Percentiles rank a stretch among this genome's conserved stretches.
Conservation (phyloP, 1,140 invertebrate species). For the Pseudomyrmex sp. region DNA sequence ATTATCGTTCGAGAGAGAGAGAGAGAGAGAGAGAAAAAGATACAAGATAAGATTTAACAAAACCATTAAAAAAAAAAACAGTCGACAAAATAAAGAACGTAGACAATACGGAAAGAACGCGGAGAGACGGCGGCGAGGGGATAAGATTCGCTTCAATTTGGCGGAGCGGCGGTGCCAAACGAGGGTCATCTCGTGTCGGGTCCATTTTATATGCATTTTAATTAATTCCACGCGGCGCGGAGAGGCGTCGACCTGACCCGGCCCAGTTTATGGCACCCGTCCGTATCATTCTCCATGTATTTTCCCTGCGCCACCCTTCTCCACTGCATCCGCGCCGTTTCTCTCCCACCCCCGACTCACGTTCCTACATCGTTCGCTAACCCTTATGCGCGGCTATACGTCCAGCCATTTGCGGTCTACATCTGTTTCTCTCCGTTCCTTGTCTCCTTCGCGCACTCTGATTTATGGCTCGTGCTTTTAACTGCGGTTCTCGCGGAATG, state of each 20-base stretch:
- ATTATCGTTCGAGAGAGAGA: conserved; percentile 5
- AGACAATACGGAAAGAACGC: conserved; percentile 23
- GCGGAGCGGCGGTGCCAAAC: conserved; percentile 57
- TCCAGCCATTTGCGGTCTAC: conserved; percentile 73
- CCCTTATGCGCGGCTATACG: conserved; percentile 57
- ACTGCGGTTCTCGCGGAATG: conserved; percentile 63
- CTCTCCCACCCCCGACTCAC: background rate
- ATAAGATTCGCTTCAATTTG: conserved; percentile 76
- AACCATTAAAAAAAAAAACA: background rate
- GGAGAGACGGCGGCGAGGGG: background rate
- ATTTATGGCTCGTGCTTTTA: conserved; percentile 76
- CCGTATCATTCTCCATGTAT: conserved; percentile 61
- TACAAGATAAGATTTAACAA: background rate
- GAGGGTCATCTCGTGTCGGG: conserved; percentile 46
- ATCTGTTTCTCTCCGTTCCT: conserved; percentile 72
- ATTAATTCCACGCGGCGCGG: conserved; percentile 76
- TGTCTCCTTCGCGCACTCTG: conserved; percentile 70
- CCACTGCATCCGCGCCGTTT: no score
- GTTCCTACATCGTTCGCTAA: conserved; percentile 32
- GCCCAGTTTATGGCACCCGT: conserved; percentile 66
- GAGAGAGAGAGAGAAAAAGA: no score
- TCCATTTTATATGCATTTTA: conserved; percentile 78
- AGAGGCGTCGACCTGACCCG: conserved; percentile 70
- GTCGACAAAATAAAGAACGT: background rate
- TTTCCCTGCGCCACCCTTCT: conserved; percentile 32